phyloP scores from a whole-genome alignment of 1,140 invertebrate genomes.

The Aleiodes sp. region DNA sequence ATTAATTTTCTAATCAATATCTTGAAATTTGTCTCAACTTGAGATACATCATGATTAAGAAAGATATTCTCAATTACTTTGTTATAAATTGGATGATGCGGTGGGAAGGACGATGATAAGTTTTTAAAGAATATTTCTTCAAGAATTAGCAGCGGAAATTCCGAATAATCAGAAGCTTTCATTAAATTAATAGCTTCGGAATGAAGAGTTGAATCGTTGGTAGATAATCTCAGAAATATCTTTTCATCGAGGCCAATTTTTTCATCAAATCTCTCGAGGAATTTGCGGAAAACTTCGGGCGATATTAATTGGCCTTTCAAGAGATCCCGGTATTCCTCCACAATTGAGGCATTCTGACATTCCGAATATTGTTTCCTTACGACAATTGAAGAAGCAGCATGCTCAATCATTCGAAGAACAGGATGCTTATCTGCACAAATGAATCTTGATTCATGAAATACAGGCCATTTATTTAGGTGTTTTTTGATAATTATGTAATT shows the following conservation, averaged over 20 bases:
- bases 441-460: constrained; percentile 47
- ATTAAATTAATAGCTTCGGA: constrained; percentile 52
- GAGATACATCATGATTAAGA: constrained; percentile 49
- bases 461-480: constrained; percentile 48
- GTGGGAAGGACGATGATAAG: constrained; percentile 54
- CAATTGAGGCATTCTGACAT: constrained; percentile 42
- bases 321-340: constrained; percentile 55
- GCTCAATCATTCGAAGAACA: constrained; percentile 46
- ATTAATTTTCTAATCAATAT: constrained; percentile 54
- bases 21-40: constrained; percentile 53
- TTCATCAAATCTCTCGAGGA: constrained; percentile 44
- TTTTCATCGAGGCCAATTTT: constrained; percentile 46
- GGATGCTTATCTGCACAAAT: constrained; percentile 47
- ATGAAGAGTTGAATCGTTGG: constrained; percentile 46
- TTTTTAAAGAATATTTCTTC: constrained; percentile 61
- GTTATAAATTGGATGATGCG: constrained; percentile 55
- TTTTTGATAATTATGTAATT: constrained; percentile 50
- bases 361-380: constrained; percentile 31
- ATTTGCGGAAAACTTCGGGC: constrained; percentile 49
- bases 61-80: constrained; percentile 58
- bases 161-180: constrained; percentile 37
- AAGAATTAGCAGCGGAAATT: constrained; percentile 49
- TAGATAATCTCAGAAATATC: constrained; percentile 54
- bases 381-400: constrained; percentile 35
- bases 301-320: constrained; percentile 43